These are phyloP conservation scores for Pammene aurita DNA, from an alignment of 2,888 invertebrate genomes.

Conservation along the genomic window DNA sequence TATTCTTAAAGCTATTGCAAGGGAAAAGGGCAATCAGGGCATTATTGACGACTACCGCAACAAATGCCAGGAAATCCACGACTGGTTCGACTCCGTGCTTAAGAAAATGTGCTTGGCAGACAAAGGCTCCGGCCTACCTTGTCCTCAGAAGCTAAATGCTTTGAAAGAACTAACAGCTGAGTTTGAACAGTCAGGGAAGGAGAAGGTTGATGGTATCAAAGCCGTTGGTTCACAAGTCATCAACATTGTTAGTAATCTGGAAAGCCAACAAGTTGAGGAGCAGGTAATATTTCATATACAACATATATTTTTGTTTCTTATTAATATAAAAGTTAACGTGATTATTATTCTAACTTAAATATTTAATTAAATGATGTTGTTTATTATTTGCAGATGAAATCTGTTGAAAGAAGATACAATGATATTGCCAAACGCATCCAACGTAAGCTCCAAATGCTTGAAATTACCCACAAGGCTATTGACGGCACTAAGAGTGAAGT, in stretches of 20 bases:
- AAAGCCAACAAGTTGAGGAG: slow-evolving; percentile 95
- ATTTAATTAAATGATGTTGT: background rate
- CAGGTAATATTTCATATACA: slow-evolving; percentile 77
- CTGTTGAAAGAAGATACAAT: slow-evolving; percentile 91
- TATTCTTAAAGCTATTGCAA: slow-evolving; percentile 87
- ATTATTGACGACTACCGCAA: slow-evolving; percentile 91
- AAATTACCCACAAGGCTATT: slow-evolving; percentile 92
- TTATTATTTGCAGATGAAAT: slow-evolving; percentile 85
- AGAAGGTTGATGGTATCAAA: slow-evolving; percentile 88
- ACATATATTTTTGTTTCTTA: background rate
- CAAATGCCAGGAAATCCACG: slow-evolving; percentile 88
- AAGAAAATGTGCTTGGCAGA: slow-evolving; percentile 93
- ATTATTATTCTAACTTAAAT: background rate
- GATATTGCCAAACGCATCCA: slow-evolving; percentile 93
- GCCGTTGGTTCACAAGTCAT: slow-evolving; percentile 87
- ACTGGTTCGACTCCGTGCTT: slow-evolving; percentile 91
- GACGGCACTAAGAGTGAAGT: slow-evolving; percentile 92
- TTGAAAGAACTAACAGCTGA: slow-evolving; percentile 89
- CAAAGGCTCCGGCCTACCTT: slow-evolving; percentile 92
- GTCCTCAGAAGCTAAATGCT: slow-evolving; percentile 89
- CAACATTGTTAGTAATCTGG: slow-evolving; percentile 92
- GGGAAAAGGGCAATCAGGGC: slow-evolving; percentile 89
- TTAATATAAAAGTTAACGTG: background rate
- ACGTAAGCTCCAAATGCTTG: slow-evolving; percentile 91
- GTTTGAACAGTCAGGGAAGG: slow-evolving; percentile 88